A percentile compares a stretch with the other conserved stretches of the same genome.
Evolutionary conservation across 1,140 invertebrate genomes (phyloP).

Genomic region (Gonioctena quinquepunctata): DNA sequence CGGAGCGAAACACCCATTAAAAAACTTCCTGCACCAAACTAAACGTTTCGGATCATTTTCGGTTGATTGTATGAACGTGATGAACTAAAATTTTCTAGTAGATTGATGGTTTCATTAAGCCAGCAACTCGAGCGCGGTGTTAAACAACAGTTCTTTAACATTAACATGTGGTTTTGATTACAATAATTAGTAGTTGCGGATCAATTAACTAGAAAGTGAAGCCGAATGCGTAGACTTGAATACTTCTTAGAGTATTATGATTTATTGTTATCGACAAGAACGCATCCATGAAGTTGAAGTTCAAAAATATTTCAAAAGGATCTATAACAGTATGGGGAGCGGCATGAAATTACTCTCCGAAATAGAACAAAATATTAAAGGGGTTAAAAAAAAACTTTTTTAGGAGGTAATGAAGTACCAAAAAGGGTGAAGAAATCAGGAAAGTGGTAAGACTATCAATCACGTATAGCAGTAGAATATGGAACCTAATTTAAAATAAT

Average conservation of each 20-base stretch:
- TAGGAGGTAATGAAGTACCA: too few species aligned
- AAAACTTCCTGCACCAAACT: neutral
- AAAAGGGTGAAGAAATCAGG: too few species aligned
- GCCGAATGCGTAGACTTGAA: neutral
- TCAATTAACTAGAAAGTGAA: slow-evolving; percentile 7
- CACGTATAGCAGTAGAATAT: too few species aligned
- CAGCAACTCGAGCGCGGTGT: neutral
- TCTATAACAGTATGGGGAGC: too few species aligned
- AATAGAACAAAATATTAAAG: too few species aligned
- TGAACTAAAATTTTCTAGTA: neutral
- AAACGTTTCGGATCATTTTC: neutral
- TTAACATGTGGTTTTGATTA: slow-evolving; percentile 1
- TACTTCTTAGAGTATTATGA: neutral
- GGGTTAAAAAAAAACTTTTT: too few species aligned
- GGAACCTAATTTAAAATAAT: too few species aligned
- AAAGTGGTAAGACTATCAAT: too few species aligned
- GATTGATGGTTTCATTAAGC: neutral
- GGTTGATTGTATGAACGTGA: neutral
- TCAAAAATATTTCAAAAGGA: too few species aligned
- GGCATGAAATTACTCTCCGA: too few species aligned
- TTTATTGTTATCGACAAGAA: slow-evolving; percentile 1
- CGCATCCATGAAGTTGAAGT: neutral
- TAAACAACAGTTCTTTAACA: neutral
- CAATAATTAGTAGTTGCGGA: slow-evolving; percentile 7
- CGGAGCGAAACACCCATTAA: too few species aligned